Percentiles rank a stretch among this genome's conserved stretches.
Evolutionary conservation across 2,888 invertebrate species (phyloP).

Genomic region (Pogonocherus hispidulus): DNA sequence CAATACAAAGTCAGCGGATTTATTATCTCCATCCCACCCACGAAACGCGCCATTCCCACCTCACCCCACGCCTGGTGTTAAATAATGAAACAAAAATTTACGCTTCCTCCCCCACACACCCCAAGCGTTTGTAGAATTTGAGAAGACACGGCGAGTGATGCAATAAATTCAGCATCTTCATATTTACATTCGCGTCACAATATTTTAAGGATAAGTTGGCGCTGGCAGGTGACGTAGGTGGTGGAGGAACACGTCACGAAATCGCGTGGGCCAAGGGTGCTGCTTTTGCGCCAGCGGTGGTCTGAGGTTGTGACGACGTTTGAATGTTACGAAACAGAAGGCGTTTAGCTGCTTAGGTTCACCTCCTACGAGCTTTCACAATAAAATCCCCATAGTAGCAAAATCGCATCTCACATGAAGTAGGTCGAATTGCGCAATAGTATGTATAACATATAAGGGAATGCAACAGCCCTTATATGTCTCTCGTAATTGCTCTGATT

Average conservation of each 20-base stretch:
- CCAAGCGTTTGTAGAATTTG: background rate
- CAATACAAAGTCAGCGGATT: background rate
- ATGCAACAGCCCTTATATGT: no score
- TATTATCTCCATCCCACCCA: background rate
- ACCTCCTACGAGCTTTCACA: no score
- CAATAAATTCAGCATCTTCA: conserved; percentile 24
- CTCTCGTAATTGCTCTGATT: no score
- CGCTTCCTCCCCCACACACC: background rate
- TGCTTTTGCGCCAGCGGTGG: conserved; percentile 3
- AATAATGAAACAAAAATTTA: conserved; percentile 23
- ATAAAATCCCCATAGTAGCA: no score
- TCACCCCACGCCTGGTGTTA: background rate
- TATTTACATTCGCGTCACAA: conserved; percentile 17
- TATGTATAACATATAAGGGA: no score
- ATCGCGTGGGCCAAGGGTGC: conserved; percentile 6
- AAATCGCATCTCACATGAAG: no score
- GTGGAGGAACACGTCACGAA: conserved; percentile 45
- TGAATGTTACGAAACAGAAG: conserved; percentile 6
- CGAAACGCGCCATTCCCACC: background rate
- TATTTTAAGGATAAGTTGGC: conserved; percentile 23
- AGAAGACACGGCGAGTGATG: conserved; percentile 9
- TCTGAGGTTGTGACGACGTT: conserved; percentile 21
- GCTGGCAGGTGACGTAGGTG: conserved; percentile 50
- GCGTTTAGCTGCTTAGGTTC: no score
- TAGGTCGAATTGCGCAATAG: no score